Conservation (phyloP, 2,113 vertebrate species). For the Nothoprocta perdicaria region DNA sequence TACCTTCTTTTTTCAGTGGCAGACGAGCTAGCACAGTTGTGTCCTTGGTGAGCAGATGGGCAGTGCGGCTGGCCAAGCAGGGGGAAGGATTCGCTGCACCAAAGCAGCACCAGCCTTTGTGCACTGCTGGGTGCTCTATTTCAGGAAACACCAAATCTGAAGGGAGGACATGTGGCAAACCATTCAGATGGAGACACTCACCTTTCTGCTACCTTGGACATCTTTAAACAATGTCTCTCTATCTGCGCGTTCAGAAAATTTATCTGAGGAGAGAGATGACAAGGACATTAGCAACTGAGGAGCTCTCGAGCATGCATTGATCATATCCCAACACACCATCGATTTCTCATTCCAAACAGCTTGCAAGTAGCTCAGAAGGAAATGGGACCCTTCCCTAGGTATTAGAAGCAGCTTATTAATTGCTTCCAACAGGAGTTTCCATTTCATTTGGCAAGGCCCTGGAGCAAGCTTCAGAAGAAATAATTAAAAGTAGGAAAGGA, state of each 20-base stretch:
- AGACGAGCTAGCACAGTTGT: neutral
- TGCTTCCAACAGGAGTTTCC: neutral
- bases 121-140: neutral
- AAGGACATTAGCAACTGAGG: conserved; percentile 38
- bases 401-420: conserved; percentile 14
- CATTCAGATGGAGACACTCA: conserved; percentile 64
- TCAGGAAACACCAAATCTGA: neutral
- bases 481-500: neutral
- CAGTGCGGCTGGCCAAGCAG: neutral
- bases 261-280: conserved; percentile 83
- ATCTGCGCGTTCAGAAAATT: conserved; percentile 92
- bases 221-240: conserved; percentile 97
- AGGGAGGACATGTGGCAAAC: neutral
- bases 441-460: neutral
- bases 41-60: neutral
- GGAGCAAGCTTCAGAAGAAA: conserved; percentile 5
- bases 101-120: neutral
- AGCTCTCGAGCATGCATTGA: neutral
- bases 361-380: conserved; percentile 21
- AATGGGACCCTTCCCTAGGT: conserved; percentile 36
- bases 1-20: neutral
- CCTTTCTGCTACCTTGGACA: conserved; percentile 99
- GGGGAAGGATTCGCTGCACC: neutral
- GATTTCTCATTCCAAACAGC: conserved; percentile 39
- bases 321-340: neutral